Base-by-base conservation (phyloP, 2,888 invertebrate genomes). In the Pammene aurita region DNA sequence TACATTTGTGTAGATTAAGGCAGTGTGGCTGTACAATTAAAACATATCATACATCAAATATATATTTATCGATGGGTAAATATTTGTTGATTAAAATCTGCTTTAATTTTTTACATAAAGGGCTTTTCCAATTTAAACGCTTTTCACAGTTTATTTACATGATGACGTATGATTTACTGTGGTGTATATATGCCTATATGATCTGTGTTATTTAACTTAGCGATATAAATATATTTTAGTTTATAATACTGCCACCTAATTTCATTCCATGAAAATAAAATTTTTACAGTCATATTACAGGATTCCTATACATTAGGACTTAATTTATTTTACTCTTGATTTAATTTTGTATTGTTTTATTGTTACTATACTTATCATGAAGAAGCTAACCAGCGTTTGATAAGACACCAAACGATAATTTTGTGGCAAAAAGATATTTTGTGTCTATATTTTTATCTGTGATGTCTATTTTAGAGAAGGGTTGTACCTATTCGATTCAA, bases 401-500 rank as follows among this genome's bases (percentile, higher is more conserved):
- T 76, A 76, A 73, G 67, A 72, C 77, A 78, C 69, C 74, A 77
- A 74, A 75, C 77, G 74, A 68, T 66, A 70, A 78, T 78, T 84
- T 82, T 82, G 84, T 82, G 84, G 81, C 82, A 83, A 85, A 84
- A 80, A 71, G 72, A 84, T 85, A 86, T 86, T 87, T 84, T 87
- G 85, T 88, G 83, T 87, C 83, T 84, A 84, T 90, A 87, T 89
- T 89, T 90, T 90, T 90, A 88, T 88, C 90, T 90, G 90, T 90
- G 91, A 91, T 90, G 90, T 89, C 86, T 90, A 90, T 87, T 89
- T 85, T 89, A 89, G 85, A 84, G 78, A 80, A 76, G 76, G 78
- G 78, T 81, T 84, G 81, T 82, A n/a, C n/a, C n/a, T n/a, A 81
- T 85, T 84, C 81, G 80, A 72, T 86, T 85, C 80, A 75, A 79